Base-by-base conservation (phyloP, 2,113 vertebrate species). In the Argyrosomus japonicus region DNA sequence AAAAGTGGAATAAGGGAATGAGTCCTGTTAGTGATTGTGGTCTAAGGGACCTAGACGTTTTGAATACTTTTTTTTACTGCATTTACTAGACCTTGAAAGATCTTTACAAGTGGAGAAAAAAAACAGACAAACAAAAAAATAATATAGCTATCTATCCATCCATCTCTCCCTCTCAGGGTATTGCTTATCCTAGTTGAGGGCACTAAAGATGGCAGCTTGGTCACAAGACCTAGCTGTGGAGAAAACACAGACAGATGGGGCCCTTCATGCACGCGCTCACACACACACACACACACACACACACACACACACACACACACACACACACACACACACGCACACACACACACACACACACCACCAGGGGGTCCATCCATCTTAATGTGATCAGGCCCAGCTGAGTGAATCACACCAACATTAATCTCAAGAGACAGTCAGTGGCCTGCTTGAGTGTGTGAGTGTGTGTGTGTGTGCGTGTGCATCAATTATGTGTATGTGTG, bases 171-270 rank as follows among this genome's bases (percentile, higher is more conserved):
- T 89, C 85, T 81, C 65, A 77, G 85, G 79, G 82, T 87, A 87
- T 88, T 85, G 87, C 90, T 92, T 92, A 91, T 91, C 75, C 77
- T 62, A 54, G 85, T 78, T 87, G 78, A 89, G 85, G 83, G 89
- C 90, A 92, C 85, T 88, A 84, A 87, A 91, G 89, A 93, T 88
- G 93, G 87, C 88, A 91, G 90, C 85, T 89, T 81, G 92, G 93
- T 95, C 93, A 95, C 85, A 86, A 89, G 89, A 91, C 89, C 87
- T 87, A 45, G 84, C 87, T 90, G 85, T 87, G 82, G 93, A 91
- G 93, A 93, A 94, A 95, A 94, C 93, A 91, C 79, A 90, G 87
- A 91, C 94, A 94, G 94, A 95, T 94, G 94, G 93, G 93, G 71
- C 91, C 90, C 88, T 61, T 17, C 58, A 81, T 74, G 89, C 57